phyloP scores from a whole-genome alignment of 2,113 vertebrate genomes.

The Corvus hawaiiensis region DNA sequence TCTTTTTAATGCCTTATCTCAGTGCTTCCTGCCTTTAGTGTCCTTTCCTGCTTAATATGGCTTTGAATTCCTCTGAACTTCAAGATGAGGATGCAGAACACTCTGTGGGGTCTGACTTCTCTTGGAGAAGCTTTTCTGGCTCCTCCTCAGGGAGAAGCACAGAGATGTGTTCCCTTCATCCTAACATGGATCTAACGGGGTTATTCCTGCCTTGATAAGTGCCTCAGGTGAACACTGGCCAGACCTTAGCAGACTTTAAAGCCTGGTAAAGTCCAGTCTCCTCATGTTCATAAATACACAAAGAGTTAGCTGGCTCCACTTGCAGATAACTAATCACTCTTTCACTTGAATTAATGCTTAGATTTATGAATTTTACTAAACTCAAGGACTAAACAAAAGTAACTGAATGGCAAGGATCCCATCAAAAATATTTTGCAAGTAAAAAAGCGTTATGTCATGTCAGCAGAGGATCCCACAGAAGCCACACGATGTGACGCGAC shows the following conservation, averaged over 20 bases:
- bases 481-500: conserved; percentile 47
- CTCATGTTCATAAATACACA: not conserved
- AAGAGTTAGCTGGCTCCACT: not conserved
- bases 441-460: conserved; percentile 45
- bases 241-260: not conserved
- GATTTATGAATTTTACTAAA: conserved; percentile 5
- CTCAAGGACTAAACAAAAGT: not conserved
- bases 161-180: not conserved
- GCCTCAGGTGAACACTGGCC: not conserved
- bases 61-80: not conserved
- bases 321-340: not conserved
- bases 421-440: conserved; percentile 36
- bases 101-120: not conserved
- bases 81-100: not conserved
- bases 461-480: conserved; percentile 35
- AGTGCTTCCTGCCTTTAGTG: not conserved
- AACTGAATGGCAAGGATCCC: not conserved
- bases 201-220: not conserved
- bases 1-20: not conserved
- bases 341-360: not conserved
- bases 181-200: not conserved
- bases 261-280: not conserved
- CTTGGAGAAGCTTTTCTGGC: not conserved
- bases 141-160: not conserved
- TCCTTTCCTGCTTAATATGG: not conserved